Evolutionary conservation across 1,140 invertebrate genomes (phyloP), one percentile per base, ranked within the genome.

Genomic region (Bombus fervidus): DNA sequence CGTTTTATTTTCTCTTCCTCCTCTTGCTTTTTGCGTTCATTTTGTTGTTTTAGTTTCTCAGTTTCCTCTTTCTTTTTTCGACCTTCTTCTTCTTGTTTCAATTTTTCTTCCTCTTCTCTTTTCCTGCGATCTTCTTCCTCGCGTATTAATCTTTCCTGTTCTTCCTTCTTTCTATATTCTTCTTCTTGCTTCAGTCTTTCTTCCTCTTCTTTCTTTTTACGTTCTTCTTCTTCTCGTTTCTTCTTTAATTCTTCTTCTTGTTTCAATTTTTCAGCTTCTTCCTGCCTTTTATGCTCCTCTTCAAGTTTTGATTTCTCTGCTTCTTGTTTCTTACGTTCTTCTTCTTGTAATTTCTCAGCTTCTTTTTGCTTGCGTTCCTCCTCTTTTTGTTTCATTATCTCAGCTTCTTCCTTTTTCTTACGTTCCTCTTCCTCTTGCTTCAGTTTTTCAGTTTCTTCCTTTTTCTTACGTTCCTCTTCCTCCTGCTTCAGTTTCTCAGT

Each of bases 191-290:
- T 68, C 85, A 88, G 69, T 71, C 86, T 89, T 85, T 84, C 72
- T 10, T 64, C 68, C 62, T 84, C 75, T 41, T 83, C 66, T 43
- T 88, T 69, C 69, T 86, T 53, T 79, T 83, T 25, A 69, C 81
- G 85, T 68, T 86, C 86, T 73, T 69, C 34, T 39, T 81, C 86
- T 74, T 69, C 13, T 15, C 3, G 43, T 79, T 62, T 87, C 47
- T 85, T 87, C 47, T 72, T 72, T 5, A n/a, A 39, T 43, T 71
- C 41, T 68, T 87, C 87, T 81, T 88, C 71, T 39, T 83, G 86
- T 18, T 79, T 78, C 13, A 90, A 82, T 66, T 86, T 89, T 28
- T 87, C 73, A 71, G 87, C 78, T 34, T 87, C 81, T n/a, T 88
- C 78, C 69, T 83, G 73, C 10, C 69, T 89, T 86, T 85, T 69